phyloP scores from a whole-genome alignment of 2,888 invertebrate species.

The Deroplatys truncata region DNA sequence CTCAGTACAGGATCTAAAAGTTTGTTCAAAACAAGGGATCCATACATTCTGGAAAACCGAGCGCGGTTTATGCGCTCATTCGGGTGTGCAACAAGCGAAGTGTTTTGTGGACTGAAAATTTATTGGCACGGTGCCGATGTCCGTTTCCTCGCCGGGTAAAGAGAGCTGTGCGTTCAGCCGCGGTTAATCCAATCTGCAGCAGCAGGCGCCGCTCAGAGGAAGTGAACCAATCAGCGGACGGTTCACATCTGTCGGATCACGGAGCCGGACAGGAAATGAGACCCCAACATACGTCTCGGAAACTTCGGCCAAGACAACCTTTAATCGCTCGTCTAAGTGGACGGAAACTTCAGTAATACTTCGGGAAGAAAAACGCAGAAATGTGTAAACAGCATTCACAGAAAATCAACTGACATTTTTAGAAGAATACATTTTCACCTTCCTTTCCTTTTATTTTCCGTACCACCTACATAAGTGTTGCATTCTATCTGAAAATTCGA shows the following conservation, averaged over 20 bases:
- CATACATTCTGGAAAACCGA: too few species aligned
- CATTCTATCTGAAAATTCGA: too few species aligned
- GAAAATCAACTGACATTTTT: too few species aligned
- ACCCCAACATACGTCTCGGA: neutral
- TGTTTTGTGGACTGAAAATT: neutral
- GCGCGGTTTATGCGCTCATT: neutral
- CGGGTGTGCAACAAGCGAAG: neutral
- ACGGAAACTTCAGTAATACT: too few species aligned
- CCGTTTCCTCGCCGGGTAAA: neutral
- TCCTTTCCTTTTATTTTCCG: too few species aligned
- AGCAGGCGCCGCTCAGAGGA: neutral
- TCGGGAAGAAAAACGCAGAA: too few species aligned
- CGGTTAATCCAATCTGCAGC: neutral
- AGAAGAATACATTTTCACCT: too few species aligned
- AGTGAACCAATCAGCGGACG: neutral
- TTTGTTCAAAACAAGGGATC: too few species aligned
- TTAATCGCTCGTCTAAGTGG: too few species aligned
- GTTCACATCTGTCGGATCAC: neutral
- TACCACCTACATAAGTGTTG: too few species aligned
- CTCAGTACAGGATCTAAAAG: too few species aligned
- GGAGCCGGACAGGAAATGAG: neutral
- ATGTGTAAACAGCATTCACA: too few species aligned
- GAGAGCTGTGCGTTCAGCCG: neutral
- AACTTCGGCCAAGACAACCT: neutral
- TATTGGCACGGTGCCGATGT: neutral